A percentile compares a stretch with the other conserved stretches of the same genome.
Evolutionary conservation across 2,797 vertebrate genomes (phyloP).

Genomic region (Rhadinocentrus ornatus): DNA sequence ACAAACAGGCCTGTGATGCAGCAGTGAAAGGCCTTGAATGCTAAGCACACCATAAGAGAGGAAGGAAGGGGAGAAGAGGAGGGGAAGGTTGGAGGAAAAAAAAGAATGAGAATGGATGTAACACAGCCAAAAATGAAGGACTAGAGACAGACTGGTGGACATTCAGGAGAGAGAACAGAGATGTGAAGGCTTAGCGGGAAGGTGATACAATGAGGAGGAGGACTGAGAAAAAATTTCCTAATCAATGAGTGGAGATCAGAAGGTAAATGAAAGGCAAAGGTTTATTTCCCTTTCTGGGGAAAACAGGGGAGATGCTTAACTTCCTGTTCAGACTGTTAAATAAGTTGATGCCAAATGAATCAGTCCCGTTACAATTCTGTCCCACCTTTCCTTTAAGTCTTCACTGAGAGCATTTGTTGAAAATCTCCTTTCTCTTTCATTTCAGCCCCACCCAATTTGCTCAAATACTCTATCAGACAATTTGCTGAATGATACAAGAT

Average conservation of each 20-base stretch:
- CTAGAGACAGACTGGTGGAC: conserved; percentile 40
- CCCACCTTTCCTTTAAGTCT: conserved; percentile 13
- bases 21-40: conserved; percentile 78
- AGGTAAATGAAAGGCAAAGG: conserved; percentile 49
- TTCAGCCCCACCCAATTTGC: neutral
- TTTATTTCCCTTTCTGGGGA: conserved; percentile 49
- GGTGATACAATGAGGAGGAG: conserved; percentile 23
- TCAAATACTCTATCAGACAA: conserved; percentile 1
- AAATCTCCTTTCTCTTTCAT: neutral
- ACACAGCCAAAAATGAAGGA: conserved; percentile 45
- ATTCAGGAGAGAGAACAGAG: conserved; percentile 27
- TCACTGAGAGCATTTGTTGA: neutral
- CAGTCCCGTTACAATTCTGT: conserved; percentile 6
- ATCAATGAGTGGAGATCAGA: conserved; percentile 54
- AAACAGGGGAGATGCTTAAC: conserved; percentile 35
- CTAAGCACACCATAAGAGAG: conserved; percentile 74
- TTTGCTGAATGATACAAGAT: conserved; percentile 21
- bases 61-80: conserved; percentile 33
- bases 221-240: conserved; percentile 40
- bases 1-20: conserved; percentile 77
- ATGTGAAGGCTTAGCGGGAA: conserved; percentile 33
- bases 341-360: conserved; percentile 30
- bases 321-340: conserved; percentile 30
- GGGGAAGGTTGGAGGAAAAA: conserved; percentile 10
- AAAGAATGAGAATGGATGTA: conserved; percentile 29